Evolutionary conservation across 2,113 vertebrate genomes (phyloP).

Genomic region (Elephas maximus): DNA sequence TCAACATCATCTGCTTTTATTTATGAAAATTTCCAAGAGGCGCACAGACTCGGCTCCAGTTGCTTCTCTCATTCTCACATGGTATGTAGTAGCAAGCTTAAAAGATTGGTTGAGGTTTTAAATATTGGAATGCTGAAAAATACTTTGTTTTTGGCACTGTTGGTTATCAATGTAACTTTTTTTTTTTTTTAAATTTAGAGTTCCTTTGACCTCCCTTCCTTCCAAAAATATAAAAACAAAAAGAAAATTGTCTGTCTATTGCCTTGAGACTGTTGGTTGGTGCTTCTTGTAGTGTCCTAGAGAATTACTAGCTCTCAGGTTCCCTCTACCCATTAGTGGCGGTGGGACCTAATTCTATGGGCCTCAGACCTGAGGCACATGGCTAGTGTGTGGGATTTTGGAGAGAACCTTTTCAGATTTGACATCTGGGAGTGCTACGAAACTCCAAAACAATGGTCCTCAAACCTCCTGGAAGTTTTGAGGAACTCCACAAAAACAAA

Average conservation of each 20-base stretch:
- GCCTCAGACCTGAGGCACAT: neutral
- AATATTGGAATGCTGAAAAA: constrained; percentile 69
- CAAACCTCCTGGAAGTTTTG: neutral
- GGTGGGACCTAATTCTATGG: neutral
- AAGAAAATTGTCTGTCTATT: constrained; percentile 38
- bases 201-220: constrained; percentile 45
- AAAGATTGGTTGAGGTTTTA: constrained; percentile 59
- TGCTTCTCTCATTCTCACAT: constrained; percentile 13
- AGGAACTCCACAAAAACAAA: neutral
- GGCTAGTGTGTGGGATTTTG: neutral
- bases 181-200: constrained; percentile 58
- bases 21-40: constrained; percentile 74
- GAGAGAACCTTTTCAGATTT: neutral
- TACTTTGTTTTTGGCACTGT: constrained; percentile 59
- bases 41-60: constrained; percentile 31
- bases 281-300: neutral
- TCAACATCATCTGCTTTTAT: constrained; percentile 80
- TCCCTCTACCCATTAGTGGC: neutral
- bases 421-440: neutral
- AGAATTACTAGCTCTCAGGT: neutral
- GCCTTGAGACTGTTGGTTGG: neutral
- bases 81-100: constrained; percentile 68
- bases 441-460: neutral
- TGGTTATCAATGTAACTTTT: constrained; percentile 45
- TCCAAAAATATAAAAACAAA: constrained; percentile 58